Conservation (phyloP, 2,797 vertebrate species). For the Spinibarbus caldwelli region DNA sequence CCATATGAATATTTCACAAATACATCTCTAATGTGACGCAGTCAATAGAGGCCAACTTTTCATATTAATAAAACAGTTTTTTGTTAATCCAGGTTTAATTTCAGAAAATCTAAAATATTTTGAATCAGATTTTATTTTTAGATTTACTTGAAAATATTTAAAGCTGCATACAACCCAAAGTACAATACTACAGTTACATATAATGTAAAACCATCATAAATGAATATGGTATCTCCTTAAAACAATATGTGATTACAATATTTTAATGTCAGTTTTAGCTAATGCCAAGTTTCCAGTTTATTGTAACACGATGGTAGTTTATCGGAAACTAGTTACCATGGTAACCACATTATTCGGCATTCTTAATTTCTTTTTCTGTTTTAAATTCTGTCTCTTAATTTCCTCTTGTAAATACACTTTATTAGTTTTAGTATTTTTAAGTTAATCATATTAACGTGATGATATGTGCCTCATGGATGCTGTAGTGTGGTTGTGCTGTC, state of each 20-base stretch:
- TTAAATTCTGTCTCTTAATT: neutral
- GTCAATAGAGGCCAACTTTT: neutral
- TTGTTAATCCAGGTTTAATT: neutral
- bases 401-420: neutral
- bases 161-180: neutral
- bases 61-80: neutral
- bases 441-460: neutral
- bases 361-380: neutral
- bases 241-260: neutral
- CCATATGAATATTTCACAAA: neutral
- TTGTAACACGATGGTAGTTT: neutral
- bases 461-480: neutral
- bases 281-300: neutral
- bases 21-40: neutral
- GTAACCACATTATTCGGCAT: neutral
- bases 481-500: conserved; percentile 62
- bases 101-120: neutral
- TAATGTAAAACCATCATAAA: neutral
- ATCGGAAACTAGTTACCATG: neutral
- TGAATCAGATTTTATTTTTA: neutral
- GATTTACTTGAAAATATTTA: neutral
- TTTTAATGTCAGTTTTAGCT: neutral
- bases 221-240: neutral
- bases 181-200: neutral
- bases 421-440: neutral